Evolutionary conservation across 2,888 invertebrate genomes (phyloP), one percentile per base, ranked within the genome.

Genomic region (Macropis europaea): DNA sequence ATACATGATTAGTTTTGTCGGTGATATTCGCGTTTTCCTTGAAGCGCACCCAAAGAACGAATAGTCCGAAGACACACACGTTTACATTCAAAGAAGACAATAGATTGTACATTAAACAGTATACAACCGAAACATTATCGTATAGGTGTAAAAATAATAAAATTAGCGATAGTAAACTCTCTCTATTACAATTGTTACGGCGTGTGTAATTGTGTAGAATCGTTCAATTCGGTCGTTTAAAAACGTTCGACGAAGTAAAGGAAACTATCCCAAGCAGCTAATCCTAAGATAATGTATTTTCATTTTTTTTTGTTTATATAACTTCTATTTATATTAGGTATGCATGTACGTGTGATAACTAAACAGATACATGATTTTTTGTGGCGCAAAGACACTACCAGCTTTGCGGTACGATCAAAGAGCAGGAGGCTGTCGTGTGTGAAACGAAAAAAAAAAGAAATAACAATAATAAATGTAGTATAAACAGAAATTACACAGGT

Each of bases 221-320:
- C 72, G 64, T 76, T 67, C 56, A 70, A 81, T 66, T 68, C 68
- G 59, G 64, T 70, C 61, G 40, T 68, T 69, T n/a, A n/a, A n/a
- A 67, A 78, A 84, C 75, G 66, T 64, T 70, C 53, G 83, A 76
- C 81, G 81, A 84, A 86, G 82, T 85, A 82, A 86, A 84, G 84
- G 82, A 87, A 87, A 88, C 84, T 88, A 86, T 87, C 82, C 87
- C 88, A 89, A 90, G 89, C 89, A 85, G 86, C 88, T 89, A 89
- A 88, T 87, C 81, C 88, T 89, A 89, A 85, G 87, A 88, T 88
- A 89, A 87, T 88, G 85, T 86, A 88, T 87, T 88, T 88, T 86
- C 86, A 81, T 85, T 85, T 67, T 66, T 57, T 67, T 76, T 84
- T 85, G 82, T 86, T 84, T 79, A 81, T 86, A 87, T 88, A 88